Conservation (phyloP, 2,113 vertebrate species). For the Pitta sordida region DNA sequence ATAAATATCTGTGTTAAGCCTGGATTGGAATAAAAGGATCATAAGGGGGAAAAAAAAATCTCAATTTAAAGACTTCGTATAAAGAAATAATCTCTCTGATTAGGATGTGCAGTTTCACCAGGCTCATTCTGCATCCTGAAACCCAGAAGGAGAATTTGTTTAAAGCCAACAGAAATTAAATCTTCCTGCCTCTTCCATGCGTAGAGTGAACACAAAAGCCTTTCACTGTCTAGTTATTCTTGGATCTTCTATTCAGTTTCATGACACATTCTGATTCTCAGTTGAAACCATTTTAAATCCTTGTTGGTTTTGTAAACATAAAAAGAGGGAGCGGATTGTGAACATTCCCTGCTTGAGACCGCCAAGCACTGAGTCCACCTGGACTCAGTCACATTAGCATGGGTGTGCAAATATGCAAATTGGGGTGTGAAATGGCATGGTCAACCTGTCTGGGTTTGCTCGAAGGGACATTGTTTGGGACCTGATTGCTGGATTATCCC, state of each 20-base stretch:
- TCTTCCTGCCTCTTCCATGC: neutral
- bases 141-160: neutral
- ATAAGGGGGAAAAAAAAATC: neutral
- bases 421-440: neutral
- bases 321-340: rapidly evolving
- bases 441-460: neutral
- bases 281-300: neutral
- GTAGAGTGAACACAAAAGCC: neutral
- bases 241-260: neutral
- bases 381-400: neutral
- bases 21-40: neutral
- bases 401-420: too few relatives aligned
- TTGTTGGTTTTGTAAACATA: neutral
- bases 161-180: neutral
- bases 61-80: neutral
- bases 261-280: neutral
- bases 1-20: neutral
- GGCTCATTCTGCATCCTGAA: neutral
- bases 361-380: neutral
- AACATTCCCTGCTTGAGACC: neutral
- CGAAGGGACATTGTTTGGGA: neutral
- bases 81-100: neutral
- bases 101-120: neutral
- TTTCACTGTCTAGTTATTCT: neutral
- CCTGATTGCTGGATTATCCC: constrained; percentile 26